phyloP scores from a whole-genome alignment of 2,113 vertebrate species.

The Columbina picui region DNA sequence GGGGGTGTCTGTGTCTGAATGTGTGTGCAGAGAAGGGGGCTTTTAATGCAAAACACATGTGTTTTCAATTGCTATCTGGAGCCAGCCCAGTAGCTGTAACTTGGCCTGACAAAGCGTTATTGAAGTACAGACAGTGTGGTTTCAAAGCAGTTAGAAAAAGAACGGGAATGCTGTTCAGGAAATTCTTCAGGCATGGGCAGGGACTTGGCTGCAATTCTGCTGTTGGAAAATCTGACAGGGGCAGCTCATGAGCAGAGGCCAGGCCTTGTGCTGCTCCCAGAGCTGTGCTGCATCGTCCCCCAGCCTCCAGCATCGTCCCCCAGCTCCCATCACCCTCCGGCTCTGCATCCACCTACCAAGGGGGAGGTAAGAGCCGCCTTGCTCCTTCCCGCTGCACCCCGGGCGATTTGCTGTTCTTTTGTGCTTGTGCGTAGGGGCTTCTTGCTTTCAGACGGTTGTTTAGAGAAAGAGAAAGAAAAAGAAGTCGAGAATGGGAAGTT shows the following conservation, averaged over 20 bases:
- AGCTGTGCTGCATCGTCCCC: constrained; percentile 54
- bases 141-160: constrained; percentile 80
- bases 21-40: constrained; percentile 43
- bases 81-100: constrained; percentile 80
- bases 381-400: not conserved
- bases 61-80: constrained; percentile 85
- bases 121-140: constrained; percentile 78
- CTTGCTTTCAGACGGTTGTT: not conserved
- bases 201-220: constrained; percentile 85
- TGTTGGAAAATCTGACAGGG: constrained; percentile 91
- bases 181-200: constrained; percentile 89
- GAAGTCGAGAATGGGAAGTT: not conserved
- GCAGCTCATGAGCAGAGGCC: constrained; percentile 75
- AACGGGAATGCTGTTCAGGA: constrained; percentile 84
- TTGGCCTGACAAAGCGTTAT: constrained; percentile 77
- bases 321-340: constrained; percentile 47
- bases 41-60: constrained; percentile 83
- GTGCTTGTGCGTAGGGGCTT: not conserved
- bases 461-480: not conserved
- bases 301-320: constrained; percentile 22
- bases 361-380: constrained; percentile 67
- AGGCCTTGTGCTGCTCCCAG: constrained; percentile 79
- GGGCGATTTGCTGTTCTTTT: not conserved
- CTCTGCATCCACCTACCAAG: not conserved
- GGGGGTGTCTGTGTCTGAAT: not conserved